Evolutionary conservation across 1,140 invertebrate genomes (phyloP).

Genomic region (Lepidurus couesii): DNA sequence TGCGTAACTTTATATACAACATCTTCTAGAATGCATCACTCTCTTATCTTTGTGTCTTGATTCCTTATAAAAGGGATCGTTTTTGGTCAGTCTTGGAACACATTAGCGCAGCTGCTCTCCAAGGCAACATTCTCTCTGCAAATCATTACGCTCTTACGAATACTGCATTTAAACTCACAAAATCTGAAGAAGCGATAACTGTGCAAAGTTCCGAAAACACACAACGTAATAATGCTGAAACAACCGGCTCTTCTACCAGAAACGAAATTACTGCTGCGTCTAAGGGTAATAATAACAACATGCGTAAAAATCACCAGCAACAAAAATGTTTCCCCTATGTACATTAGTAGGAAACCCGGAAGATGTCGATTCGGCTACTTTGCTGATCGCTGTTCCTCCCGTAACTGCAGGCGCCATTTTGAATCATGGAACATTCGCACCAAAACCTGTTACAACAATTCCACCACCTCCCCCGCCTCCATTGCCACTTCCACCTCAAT

Average conservation of each 20-base stretch:
- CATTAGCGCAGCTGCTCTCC: slow-evolving; percentile 39
- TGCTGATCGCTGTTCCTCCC: no score
- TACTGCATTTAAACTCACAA: background rate
- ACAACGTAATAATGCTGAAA: no score
- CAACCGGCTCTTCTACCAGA: no score
- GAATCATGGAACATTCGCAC: no score
- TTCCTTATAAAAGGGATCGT: slow-evolving; percentile 37
- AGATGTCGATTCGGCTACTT: no score
- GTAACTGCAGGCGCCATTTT: no score
- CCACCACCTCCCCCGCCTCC: slow-evolving; percentile 37
- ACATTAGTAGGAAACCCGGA: no score
- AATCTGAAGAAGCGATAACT: background rate
- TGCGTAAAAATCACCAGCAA: no score
- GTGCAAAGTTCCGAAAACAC: no score
- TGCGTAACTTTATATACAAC: slow-evolving; percentile 38
- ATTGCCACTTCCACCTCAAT: slow-evolving; percentile 33
- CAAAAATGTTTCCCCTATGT: no score
- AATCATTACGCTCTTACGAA: background rate
- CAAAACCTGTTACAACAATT: background rate
- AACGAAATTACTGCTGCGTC: no score
- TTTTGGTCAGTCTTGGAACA: slow-evolving; percentile 42
- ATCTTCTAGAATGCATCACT: background rate
- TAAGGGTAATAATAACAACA: no score
- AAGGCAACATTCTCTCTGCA: slow-evolving; percentile 41
- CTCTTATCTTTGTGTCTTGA: background rate